A percentile compares a stretch with the other conserved stretches of the same genome.
Conservation (phyloP, 2,888 invertebrate genomes). For the Chrysomela aeneicollis region DNA sequence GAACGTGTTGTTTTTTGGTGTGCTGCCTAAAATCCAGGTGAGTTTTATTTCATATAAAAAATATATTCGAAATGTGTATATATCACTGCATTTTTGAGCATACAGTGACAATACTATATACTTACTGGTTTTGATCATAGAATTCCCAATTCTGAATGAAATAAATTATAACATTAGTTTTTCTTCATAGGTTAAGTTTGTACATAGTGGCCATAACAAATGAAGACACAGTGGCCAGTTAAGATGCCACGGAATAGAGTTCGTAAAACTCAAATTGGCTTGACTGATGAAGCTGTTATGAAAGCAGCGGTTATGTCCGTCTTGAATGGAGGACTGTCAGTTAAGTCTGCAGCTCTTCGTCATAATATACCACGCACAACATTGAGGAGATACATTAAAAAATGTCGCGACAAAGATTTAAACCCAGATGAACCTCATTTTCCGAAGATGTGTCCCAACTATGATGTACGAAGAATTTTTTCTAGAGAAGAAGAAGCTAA, state of each 20-base stretch:
- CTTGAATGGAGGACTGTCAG: not conserved
- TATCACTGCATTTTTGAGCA: too few relatives aligned
- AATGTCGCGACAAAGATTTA: not conserved
- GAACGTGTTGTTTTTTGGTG: too few relatives aligned
- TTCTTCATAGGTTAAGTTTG: too few relatives aligned
- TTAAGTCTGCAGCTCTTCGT: not conserved
- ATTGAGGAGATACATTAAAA: not conserved
- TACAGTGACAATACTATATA: too few relatives aligned
- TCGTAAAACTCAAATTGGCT: constrained; percentile 12
- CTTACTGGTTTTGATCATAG: too few relatives aligned
- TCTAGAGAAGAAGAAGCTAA: constrained; percentile 11
- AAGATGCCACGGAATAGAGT: constrained; percentile 6
- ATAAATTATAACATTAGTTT: too few relatives aligned
- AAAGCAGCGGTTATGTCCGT: constrained; percentile 13
- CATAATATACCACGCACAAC: not conserved
- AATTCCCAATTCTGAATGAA: too few relatives aligned
- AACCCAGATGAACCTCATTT: not conserved
- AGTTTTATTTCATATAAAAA: too few relatives aligned
- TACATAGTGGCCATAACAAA: too few relatives aligned
- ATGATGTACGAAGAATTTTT: not conserved
- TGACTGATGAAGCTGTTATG: constrained; percentile 16
- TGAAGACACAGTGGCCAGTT: too few relatives aligned
- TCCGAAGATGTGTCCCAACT: constrained; percentile 2
- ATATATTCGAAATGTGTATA: too few relatives aligned
- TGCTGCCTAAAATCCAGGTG: too few relatives aligned